Percentiles rank a stretch among this genome's conserved stretches.
phyloP scores from a whole-genome alignment of 2,113 vertebrate species.

The Chrysemys picta region DNA sequence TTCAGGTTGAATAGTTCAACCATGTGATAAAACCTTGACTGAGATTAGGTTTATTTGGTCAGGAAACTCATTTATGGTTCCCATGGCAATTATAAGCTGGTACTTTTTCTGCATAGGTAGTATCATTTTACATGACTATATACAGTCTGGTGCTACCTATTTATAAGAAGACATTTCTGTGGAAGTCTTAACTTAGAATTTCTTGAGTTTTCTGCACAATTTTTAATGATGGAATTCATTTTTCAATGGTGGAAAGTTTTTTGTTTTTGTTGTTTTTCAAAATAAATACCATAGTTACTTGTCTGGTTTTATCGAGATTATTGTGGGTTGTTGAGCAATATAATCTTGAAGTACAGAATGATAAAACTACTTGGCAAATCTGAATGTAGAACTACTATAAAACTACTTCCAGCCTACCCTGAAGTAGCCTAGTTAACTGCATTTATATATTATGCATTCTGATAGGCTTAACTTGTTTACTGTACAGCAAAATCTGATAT shows the following conservation, averaged over 20 bases:
- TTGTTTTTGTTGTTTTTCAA: not conserved
- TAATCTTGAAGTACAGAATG: not conserved
- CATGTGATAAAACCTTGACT: not conserved
- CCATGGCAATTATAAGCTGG: not conserved
- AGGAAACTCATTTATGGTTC: not conserved
- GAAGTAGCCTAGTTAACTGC: not conserved
- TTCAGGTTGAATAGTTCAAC: not conserved
- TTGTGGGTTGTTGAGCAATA: not conserved
- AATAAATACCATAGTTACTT: not conserved
- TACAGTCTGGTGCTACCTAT: not conserved
- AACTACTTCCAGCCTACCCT: not conserved
- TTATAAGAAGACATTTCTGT: not conserved
- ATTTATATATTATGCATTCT: too few species aligned
- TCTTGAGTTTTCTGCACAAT: not conserved
- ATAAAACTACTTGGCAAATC: not conserved
- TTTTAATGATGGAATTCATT: not conserved
- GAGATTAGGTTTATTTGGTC: not conserved
- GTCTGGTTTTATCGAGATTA: not conserved
- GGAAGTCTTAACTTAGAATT: not conserved
- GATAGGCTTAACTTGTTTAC: not conserved
- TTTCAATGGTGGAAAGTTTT: not conserved
- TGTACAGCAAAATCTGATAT: not conserved
- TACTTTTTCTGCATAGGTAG: not conserved
- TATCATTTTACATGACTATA: too few species aligned
- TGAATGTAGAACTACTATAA: not conserved